Percentiles rank a stretch among this genome's conserved stretches.
Evolutionary conservation across 2,113 vertebrate species (phyloP).

Genomic region (Megaptera novaeangliae): DNA sequence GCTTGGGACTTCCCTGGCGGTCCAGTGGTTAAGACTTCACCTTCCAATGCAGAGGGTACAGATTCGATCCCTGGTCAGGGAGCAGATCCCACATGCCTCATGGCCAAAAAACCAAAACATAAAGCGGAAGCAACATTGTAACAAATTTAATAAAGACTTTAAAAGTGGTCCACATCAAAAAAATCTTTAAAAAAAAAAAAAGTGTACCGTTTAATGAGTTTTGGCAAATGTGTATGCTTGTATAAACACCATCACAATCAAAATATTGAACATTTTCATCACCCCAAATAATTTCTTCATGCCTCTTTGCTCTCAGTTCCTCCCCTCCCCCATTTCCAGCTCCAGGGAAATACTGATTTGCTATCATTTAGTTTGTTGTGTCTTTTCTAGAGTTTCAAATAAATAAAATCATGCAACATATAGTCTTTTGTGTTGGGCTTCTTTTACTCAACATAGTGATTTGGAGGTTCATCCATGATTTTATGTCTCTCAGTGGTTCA

Average conservation of each 20-base stretch:
- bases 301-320: background rate
- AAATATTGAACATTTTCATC: background rate
- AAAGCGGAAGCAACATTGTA: no score
- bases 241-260: background rate
- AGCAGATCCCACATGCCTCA: no score
- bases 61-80: no score
- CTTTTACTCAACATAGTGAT: background rate
- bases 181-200: background rate
- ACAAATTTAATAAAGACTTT: no score
- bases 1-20: background rate
- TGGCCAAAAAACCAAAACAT: no score
- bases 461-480: background rate
- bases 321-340: background rate
- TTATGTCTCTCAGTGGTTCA: background rate
- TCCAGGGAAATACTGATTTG: background rate
- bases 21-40: no score
- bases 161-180: no score
- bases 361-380: background rate
- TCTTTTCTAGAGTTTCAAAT: constrained; percentile 12
- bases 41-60: no score
- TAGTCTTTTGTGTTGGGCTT: background rate
- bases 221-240: background rate
- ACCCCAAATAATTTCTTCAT: background rate
- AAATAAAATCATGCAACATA: background rate
- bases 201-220: background rate